Percentiles rank a stretch among this genome's conserved stretches.
Conservation (phyloP, 2,888 invertebrate genomes). For the Drosophila barbarae region DNA sequence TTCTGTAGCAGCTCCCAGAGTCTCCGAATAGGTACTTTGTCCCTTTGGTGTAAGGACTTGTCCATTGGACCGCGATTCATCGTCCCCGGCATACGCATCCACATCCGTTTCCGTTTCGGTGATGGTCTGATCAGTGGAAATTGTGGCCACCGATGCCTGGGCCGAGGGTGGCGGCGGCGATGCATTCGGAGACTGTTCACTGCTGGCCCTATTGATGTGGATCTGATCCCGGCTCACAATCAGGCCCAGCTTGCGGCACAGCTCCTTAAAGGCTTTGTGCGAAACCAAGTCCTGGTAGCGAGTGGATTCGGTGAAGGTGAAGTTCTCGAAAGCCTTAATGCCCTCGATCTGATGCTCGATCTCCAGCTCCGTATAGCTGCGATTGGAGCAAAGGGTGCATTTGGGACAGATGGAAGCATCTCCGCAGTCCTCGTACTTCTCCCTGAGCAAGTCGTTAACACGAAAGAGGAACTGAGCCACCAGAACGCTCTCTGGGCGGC, state of each 20-base stretch:
- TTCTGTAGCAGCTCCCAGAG: constrained; percentile 2
- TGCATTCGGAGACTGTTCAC: neutral
- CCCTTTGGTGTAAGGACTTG: constrained; percentile 14
- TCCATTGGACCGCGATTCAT: constrained; percentile 8
- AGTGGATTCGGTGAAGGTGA: constrained; percentile 23
- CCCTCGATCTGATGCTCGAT: constrained; percentile 62
- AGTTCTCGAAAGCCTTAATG: constrained; percentile 48
- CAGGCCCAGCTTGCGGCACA: constrained; percentile 57
- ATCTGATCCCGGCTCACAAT: constrained; percentile 17
- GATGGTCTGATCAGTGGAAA: neutral
- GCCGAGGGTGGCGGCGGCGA: constrained; percentile 6
- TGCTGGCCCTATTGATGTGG: constrained; percentile 4
- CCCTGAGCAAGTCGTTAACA: constrained; percentile 26
- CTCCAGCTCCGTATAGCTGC: constrained; percentile 52
- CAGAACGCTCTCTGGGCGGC: constrained; percentile 35
- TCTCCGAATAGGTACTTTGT: constrained; percentile 2
- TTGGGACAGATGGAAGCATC: constrained; percentile 35
- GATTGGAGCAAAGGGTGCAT: constrained; percentile 30
- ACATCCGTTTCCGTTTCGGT: constrained; percentile 3
- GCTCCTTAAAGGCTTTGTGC: constrained; percentile 51
- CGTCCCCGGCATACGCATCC: constrained; percentile 15
- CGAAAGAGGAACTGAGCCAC: constrained; percentile 25
- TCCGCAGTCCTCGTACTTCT: constrained; percentile 26
- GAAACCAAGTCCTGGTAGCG: constrained; percentile 42
- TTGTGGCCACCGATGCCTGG: neutral